A percentile compares a stretch with the other conserved stretches of the same genome.
These are phyloP conservation scores for Drosophila ananassae DNA, from an alignment of 1,140 invertebrate species.

Conservation along the genomic window DNA sequence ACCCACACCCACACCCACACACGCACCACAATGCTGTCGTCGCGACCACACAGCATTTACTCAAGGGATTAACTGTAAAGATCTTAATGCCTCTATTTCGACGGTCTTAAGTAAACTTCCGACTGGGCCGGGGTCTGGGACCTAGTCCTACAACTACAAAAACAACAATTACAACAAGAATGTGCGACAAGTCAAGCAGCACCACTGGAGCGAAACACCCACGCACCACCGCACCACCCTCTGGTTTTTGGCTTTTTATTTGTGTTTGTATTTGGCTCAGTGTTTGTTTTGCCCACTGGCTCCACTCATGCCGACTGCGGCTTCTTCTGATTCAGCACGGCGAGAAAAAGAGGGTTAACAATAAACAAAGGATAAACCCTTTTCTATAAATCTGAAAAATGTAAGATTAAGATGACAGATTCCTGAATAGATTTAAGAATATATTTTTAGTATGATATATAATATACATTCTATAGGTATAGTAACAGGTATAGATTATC, in stretches of 20 bases:
- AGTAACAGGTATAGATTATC: too few relatives aligned
- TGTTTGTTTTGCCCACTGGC: constrained; percentile 77
- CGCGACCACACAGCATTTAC: constrained; percentile 75
- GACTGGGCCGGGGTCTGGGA: constrained; percentile 12
- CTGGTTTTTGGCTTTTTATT: constrained; percentile 61
- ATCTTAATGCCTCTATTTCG: constrained; percentile 83
- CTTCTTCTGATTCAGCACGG: constrained; percentile 18
- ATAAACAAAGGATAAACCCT: too few relatives aligned
- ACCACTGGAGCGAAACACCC: constrained; percentile 1
- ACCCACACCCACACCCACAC: constrained; percentile 27
- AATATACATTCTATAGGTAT: too few relatives aligned
- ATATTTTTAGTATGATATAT: too few relatives aligned
- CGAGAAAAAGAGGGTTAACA: not conserved
- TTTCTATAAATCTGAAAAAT: too few relatives aligned
- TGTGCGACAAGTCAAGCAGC: constrained; percentile 78
- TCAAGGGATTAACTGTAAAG: constrained; percentile 82
- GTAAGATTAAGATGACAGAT: too few relatives aligned
- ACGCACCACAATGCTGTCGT: constrained; percentile 45
- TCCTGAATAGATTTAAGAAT: too few relatives aligned
- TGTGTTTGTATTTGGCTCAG: constrained; percentile 72
- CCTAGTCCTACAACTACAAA: not conserved
- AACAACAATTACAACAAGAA: constrained; percentile 32
- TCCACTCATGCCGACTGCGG: constrained; percentile 44
- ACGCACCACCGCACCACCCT: constrained; percentile 3
- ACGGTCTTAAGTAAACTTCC: constrained; percentile 82